Base-by-base conservation (phyloP, 2,888 invertebrate genomes). In the Dynastes maya region DNA sequence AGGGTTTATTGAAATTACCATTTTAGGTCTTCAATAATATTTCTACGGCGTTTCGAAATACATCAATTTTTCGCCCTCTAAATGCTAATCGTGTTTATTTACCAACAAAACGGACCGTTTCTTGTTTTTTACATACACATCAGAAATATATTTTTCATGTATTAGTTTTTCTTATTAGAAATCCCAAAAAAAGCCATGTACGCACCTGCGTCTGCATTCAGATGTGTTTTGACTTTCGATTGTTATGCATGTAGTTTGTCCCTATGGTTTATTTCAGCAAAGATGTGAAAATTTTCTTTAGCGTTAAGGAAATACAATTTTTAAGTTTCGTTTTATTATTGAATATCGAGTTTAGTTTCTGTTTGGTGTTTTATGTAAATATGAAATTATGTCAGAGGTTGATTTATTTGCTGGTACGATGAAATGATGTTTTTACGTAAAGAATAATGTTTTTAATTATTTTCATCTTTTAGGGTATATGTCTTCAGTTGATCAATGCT, bases 401-500 rank as follows among this genome's bases (percentile, higher is more conserved):
- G 32, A 37, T 72, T 72, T 72, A 58, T 72, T 37, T 72, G 37
- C 58, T 58, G 61, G 63, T 71, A 71, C 63, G 49, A 16, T 29
- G 3, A 67, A 32, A 40, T 32, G 4, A 53, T n/a, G 16, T 8
- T 27, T 27, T 0, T 53, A 67, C n/a, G 40, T 55, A 29, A 45
- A 0, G 9, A 2, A 49, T 27, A 37, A 11, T 8, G 6, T 70
- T 22, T 51, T 70, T 51, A 16, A 27, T 63, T 32, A 58, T 27
- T 80, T 80, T 82, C 71, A 82, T 78, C 80, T 81, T 89, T 40
- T 89, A 96, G 95, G 93, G 94, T 80, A 95, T 94, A 78, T 96
- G 97, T 88, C 93, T 98, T 87, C 97, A 97, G 90, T 92, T 99
- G 77, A 96, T 98, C 85, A 99, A 99, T 87, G 97, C 98, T 0